phyloP scores from a whole-genome alignment of 2,888 invertebrate species.

The Drosophila subquinaria region DNA sequence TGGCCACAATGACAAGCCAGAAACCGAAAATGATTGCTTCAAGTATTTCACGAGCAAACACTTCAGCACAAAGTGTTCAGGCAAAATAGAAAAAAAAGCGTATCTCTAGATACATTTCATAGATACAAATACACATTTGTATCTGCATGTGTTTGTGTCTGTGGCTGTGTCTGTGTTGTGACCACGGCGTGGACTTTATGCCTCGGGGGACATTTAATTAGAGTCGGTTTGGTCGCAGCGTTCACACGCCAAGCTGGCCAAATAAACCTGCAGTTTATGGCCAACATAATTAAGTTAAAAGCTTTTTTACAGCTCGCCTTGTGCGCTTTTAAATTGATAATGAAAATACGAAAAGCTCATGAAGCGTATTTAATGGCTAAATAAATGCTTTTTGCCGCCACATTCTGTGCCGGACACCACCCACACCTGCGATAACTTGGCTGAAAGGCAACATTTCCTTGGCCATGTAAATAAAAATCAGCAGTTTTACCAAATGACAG shows the following conservation, averaged over 20 bases:
- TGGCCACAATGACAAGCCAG: constrained; percentile 75
- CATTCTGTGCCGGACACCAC: constrained; percentile 44
- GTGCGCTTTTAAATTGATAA: constrained; percentile 74
- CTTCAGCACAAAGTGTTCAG: constrained; percentile 46
- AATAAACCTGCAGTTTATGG: constrained; percentile 80
- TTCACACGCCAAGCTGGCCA: constrained; percentile 72
- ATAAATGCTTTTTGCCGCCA: constrained; percentile 60
- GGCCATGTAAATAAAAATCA: constrained; percentile 49
- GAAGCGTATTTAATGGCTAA: constrained; percentile 78
- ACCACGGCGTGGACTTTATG: constrained; percentile 45
- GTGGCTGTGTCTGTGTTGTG: constrained; percentile 21
- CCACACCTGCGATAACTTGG: constrained; percentile 52
- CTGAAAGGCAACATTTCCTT: constrained; percentile 25
- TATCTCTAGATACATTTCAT: constrained; percentile 34
- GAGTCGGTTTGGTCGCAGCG: constrained; percentile 60
- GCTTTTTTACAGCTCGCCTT: constrained; percentile 71
- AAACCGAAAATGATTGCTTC: constrained; percentile 67
- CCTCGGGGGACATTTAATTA: constrained; percentile 78
- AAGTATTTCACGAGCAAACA: constrained; percentile 80
- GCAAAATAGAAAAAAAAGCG: constrained; percentile 22
- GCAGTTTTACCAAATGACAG: constrained; percentile 47
- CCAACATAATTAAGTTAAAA: constrained; percentile 81
- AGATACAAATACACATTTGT: constrained; percentile 29
- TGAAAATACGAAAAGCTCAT: constrained; percentile 73
- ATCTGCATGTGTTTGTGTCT: constrained; percentile 14